Evolutionary conservation across 2,113 vertebrate genomes (phyloP), one percentile per base, ranked within the genome.

Genomic region (Polypterus bichir): DNA sequence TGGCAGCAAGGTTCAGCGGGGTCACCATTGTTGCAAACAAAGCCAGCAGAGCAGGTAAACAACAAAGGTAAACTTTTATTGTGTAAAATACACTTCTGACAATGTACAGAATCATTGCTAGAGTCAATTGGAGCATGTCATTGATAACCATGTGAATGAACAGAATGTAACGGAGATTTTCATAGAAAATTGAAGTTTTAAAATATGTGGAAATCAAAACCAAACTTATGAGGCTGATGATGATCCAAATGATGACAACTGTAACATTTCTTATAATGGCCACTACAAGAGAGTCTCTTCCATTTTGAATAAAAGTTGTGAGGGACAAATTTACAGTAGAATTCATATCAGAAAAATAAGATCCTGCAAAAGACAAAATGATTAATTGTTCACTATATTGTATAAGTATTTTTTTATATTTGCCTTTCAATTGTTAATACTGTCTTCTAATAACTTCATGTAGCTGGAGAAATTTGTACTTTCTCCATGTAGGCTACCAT

Each of bases 91-190:
- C 62, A 69, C 84, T 85, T 66, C 84, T 86, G n/a, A 81, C 67
- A 57, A 86, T 1, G 3, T 79, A 79, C 3, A 86, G 67, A 0
- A 58, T 64, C 62, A 79, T 9, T 47, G 79, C 78, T 49, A 82
- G 68, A 0, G 80, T 82, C 46, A 84, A 76, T 70, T 81, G 81
- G 47, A 86, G 47, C 49, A 62, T 77, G 2, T 86, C 80, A 6
- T 80, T 86, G 7, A 85, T 74, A 60, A 86, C 82, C 82, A 84
- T 85, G 69, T 86, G 83, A 70, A 83, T 81, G 73, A 85, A 85
- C 46, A 85, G 81, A 66, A 86, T 82, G 68, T 84, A 86, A 44
- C 80, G 81, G 8, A 81, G 78, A 68, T 84, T 77, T 44, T 81
- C 76, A 6, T 79, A 75, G 53, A 86, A 83, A 1, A 47, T 51